Percentiles rank a stretch among this genome's conserved stretches.
Evolutionary conservation across 2,113 vertebrate species (phyloP).

Genomic region (Telmatochromis sp.): DNA sequence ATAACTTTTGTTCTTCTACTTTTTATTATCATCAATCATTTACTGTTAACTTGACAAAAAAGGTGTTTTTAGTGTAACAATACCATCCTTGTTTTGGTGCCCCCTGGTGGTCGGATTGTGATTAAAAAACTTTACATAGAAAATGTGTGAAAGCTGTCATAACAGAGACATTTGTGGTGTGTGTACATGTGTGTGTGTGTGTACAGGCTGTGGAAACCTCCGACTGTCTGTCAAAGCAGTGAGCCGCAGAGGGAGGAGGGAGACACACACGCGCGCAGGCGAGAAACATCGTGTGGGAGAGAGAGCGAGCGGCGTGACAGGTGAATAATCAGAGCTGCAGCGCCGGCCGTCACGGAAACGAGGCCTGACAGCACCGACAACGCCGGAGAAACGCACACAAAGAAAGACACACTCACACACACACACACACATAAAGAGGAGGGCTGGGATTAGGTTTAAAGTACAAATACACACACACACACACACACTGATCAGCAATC

Average conservation of each 20-base stretch:
- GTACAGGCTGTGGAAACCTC: neutral
- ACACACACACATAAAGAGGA: neutral
- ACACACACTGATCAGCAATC: too few species aligned
- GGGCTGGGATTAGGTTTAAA: neutral
- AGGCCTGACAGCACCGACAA: neutral
- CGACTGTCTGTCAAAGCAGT: neutral
- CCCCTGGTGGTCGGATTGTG: neutral
- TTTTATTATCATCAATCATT: neutral
- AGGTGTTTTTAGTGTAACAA: neutral
- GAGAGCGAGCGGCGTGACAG: neutral
- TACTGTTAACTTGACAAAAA: neutral
- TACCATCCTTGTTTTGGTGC: neutral
- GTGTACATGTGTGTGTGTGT: neutral
- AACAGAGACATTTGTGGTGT: neutral
- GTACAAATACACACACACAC: neutral
- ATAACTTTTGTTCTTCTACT: neutral
- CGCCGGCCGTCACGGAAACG: neutral
- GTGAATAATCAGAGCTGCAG: neutral
- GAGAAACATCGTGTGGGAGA: neutral
- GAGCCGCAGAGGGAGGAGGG: neutral
- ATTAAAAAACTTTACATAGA: accelerated
- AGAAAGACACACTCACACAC: neutral
- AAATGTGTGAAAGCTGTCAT: neutral
- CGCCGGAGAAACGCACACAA: neutral
- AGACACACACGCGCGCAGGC: neutral